Evolutionary conservation across 2,888 invertebrate species (phyloP), one percentile per base, ranked within the genome.

Genomic region (Taphrorychus bicolor): DNA sequence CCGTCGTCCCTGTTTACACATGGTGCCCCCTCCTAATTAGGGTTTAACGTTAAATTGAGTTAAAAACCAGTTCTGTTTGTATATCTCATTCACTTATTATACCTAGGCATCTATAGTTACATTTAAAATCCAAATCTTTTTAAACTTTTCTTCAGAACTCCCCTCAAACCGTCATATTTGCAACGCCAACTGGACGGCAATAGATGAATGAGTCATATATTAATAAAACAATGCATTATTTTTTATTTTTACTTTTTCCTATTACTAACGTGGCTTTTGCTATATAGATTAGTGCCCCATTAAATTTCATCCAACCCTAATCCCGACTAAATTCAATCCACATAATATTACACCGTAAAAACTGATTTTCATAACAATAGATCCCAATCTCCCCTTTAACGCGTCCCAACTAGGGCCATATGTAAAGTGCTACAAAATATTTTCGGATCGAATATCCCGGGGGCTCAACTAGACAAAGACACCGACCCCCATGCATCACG

Each of bases 381-480:
- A 71, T 72, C 73, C 62, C 67, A 59, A 24, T 62, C 69, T 73
- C 73, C 71, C 72, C 70, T 71, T 70, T 71, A 70, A 75, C 73
- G 68, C 66, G 70, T 66, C 70, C 69, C 66, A 77, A 77, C 76
- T 76, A 70, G 74, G 71, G 76, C 77, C 78, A 78, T 79, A 79
- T 79, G 79, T 76, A 78, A 78, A 78, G 77, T 79, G 78, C 76
- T 77, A 73, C 73, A 74, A 75, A 76, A 77, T 73, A 77, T 77
- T 76, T 77, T 74, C 63, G 71, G 61, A 72, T 66, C 65, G 70
- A 63, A 69, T 70, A 67, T 70, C 66, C 67, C 54, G 21, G 7
- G 51, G 32, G 62, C 51, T 59, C 24, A 49, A 61, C 54, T n/a
- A 40, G 48, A 51, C 40, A 67, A 57, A 42, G 64, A 66, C 45